Conservation (phyloP, 2,113 vertebrate species). For the Ictalurus punctatus region DNA sequence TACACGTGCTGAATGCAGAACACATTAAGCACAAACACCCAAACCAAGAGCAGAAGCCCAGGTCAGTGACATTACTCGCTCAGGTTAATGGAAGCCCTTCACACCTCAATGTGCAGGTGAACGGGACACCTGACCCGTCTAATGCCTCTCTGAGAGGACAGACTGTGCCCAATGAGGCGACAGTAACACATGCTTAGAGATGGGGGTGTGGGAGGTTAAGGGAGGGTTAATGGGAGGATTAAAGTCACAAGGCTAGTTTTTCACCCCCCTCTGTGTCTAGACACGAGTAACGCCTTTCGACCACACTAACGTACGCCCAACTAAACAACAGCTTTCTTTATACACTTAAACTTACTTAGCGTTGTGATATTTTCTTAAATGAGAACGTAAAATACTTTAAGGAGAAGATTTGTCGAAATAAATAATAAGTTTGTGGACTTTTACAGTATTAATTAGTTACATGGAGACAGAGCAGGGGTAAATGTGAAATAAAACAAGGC, state of each 20-base stretch:
- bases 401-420: background rate
- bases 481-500: background rate
- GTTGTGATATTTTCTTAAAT: background rate
- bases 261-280: background rate
- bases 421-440: background rate
- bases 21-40: constrained; percentile 35
- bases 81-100: constrained; percentile 51
- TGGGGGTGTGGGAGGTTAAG: constrained; percentile 47
- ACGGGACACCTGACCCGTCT: constrained; percentile 49
- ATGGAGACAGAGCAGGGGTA: background rate
- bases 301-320: background rate
- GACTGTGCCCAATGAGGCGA: constrained; percentile 51
- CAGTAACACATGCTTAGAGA: constrained; percentile 49
- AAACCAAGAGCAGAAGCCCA: constrained; percentile 21
- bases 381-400: background rate
- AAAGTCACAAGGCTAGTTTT: constrained; percentile 32
- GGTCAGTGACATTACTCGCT: constrained; percentile 49
- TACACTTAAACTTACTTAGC: background rate
- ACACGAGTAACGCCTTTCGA: constrained; percentile 6
- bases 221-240: constrained; percentile 50
- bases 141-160: constrained; percentile 49
- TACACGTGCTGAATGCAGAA: constrained; percentile 42
- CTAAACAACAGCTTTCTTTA: background rate
- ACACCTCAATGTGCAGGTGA: constrained; percentile 50
- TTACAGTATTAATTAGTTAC: background rate